A percentile compares a stretch with the other conserved stretches of the same genome.
Evolutionary conservation across 2,888 invertebrate genomes (phyloP).

Genomic region (Lasioglossum morio): DNA sequence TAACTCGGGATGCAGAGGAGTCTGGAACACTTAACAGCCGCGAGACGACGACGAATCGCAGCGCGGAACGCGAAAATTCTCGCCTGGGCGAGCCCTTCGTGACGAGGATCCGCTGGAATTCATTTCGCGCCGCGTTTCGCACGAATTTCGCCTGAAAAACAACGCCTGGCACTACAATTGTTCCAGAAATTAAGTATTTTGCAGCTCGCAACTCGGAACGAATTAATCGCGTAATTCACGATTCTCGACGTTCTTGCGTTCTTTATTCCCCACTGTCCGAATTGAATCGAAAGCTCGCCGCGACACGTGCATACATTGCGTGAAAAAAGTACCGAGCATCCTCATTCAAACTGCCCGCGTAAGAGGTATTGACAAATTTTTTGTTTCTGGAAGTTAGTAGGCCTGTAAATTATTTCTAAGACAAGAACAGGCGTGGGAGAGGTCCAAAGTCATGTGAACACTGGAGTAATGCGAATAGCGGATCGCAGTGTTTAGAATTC

Average conservation of each 20-base stretch:
- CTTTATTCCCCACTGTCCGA: not conserved
- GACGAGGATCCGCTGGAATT: not conserved
- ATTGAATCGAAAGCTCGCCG: not conserved
- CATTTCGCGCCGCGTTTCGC: constrained; percentile 17
- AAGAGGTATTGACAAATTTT: too few species aligned
- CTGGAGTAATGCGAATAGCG: too few species aligned
- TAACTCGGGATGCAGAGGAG: constrained; percentile 51
- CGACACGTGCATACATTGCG: not conserved
- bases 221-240: constrained; percentile 13
- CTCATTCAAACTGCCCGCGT: too few species aligned
- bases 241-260: not conserved
- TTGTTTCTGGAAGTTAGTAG: too few species aligned
- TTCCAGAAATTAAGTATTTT: constrained; percentile 1
- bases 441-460: too few species aligned
- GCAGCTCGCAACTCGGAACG: not conserved
- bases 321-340: too few species aligned
- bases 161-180: not conserved
- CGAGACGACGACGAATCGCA: constrained; percentile 15
- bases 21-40: constrained; percentile 47
- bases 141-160: not conserved
- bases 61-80: constrained; percentile 52
- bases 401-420: too few species aligned
- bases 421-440: too few species aligned
- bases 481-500: too few species aligned
- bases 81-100: not conserved